Evolutionary conservation across 2,888 invertebrate genomes (phyloP), one percentile per base, ranked within the genome.

Genomic region (Aleiodes leptofemur): DNA sequence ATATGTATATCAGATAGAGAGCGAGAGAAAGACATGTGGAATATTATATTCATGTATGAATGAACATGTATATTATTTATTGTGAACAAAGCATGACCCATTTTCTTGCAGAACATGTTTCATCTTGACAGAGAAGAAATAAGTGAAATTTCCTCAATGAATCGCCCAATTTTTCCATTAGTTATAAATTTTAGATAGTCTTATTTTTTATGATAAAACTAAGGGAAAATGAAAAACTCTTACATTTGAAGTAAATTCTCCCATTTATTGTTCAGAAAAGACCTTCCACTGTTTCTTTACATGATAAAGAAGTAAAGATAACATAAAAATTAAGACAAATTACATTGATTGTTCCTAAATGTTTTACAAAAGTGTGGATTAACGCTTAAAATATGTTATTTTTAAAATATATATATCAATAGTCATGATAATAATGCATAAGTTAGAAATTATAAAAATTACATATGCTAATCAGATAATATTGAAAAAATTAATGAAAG

Each of bases 21-120:
- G 23, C 23, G 23, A 23, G 23, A 23, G 2, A 23, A 23, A 23
- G 23, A 38, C 6, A 38, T 38, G 38, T 38, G 8, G 31, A 23
- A 51, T 59, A 68, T 73, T 16, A 56, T 68, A 38, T 38, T 7
- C 38, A 38, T 7, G 38, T 38, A 8, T 8, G 38, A 23, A 23
- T 38, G 38, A 38, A 38, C 38, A 38, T 38, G 38, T 38, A 7
- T 7, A 38, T 38, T 73, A 56, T 16, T 50, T 43, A 73, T 69
- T 80, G 81, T 86, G 86, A 86, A 86, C 86, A 86, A 86, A 86
- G 84, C 84, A 85, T 84, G 82, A 80, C 82, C 82, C 56, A 73
- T 69, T 68, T 69, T 70, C 59, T 55, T 64, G 72, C 16, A 77
- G 77, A 78, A 70, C 74, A 76, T 79, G 79, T 80, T 80, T 79